Evolutionary conservation across 2,113 vertebrate species (phyloP), one percentile per base, ranked within the genome.

Genomic region (Megaleporinus macrocephalus): DNA sequence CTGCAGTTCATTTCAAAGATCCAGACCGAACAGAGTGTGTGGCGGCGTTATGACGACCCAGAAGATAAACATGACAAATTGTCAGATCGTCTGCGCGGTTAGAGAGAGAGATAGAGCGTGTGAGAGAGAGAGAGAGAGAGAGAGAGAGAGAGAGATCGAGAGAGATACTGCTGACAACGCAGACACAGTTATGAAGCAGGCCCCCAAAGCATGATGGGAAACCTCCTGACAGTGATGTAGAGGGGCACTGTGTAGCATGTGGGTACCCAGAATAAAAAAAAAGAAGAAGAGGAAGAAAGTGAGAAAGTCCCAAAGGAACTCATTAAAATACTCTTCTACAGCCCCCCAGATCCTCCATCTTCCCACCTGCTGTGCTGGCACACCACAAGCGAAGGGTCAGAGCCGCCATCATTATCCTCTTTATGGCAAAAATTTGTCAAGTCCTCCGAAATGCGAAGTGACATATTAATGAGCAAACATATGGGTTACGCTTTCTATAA

Each of bases 51-150:
- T 84, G 85, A 89, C 89, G 91, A 91, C 88, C 88, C 88, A 70
- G 47, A 86, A 90, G 93, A 93, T 93, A 95, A 94, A 93, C 93
- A 90, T 92, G 93, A 95, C 93, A 95, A 94, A 95, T 93, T 91
- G 92, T 88, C 91, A 86, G 81, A 87, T 90, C 84, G 90, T 87
- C 73, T 87, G 91, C 83, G 95, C 92, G 88, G 90, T 93, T 94
- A 90, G 87, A 44, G 84, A 83, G 41, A 44, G 41, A 44, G 41
- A 44, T 4, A 44, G 41, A 44, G 47, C 33, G 49, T 1, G 15
- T 3, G 84, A 84, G 86, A 49, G 51, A 33, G 57, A 20, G 29
- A 41, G 65, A 57, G 71, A 22, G 71, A 22, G 71, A 14, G 26
- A 33, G 73, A 15, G 47, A 13, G 26, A 57, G 5, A n/a, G 22